phyloP scores from a whole-genome alignment of 2,888 invertebrate species.

The Vannuccia rotundouncinata region DNA sequence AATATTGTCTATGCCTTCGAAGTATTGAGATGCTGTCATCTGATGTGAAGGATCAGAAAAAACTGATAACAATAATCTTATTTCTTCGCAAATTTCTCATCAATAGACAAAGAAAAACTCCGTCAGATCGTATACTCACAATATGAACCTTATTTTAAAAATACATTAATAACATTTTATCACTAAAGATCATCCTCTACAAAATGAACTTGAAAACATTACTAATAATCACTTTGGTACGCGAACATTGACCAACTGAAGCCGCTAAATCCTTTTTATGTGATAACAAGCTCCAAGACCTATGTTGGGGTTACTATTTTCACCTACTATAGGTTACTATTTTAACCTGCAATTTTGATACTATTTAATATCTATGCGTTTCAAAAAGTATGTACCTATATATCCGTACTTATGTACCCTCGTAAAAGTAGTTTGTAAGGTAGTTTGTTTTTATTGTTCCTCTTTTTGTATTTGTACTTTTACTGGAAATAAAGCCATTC shows the following conservation, averaged over 20 bases:
- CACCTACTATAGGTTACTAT: no score
- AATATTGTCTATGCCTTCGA: not conserved
- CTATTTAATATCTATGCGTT: no score
- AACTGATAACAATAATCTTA: not conserved
- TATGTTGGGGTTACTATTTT: no score
- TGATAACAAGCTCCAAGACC: no score
- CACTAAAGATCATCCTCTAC: not conserved
- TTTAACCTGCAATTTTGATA: no score
- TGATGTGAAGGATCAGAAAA: not conserved
- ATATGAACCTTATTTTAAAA: not conserved
- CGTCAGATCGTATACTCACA: not conserved
- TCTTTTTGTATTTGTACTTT: not conserved
- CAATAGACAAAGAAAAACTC: not conserved
- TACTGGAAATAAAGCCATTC: not conserved
- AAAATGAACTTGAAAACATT: not conserved
- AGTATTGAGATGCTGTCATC: not conserved
- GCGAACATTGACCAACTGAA: no score
- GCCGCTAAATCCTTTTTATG: no score
- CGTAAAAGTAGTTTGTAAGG: not conserved
- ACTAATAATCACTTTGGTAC: no score
- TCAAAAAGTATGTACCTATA: no score
- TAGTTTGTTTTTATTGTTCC: not conserved
- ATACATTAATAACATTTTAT: not conserved
- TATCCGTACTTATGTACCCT: not conserved
- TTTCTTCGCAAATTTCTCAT: not conserved